phyloP scores from a whole-genome alignment of 1,140 invertebrate genomes.

The Lanistes nyassanus region DNA sequence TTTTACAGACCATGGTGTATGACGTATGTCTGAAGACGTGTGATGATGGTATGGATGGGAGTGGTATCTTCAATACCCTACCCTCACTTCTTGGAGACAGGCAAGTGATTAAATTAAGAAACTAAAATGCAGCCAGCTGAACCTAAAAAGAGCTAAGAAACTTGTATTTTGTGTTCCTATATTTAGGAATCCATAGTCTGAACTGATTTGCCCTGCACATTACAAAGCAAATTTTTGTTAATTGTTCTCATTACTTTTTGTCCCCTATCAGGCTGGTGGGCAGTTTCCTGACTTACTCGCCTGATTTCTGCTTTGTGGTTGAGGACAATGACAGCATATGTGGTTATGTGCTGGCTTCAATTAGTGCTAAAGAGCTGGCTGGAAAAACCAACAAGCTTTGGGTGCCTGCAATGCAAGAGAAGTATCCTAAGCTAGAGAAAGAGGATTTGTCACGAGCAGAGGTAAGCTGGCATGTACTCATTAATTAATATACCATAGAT shows the following conservation, averaged over 20 bases:
- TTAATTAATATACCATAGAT: too few species aligned
- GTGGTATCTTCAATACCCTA: constrained; percentile 74
- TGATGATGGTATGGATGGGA: constrained; percentile 79
- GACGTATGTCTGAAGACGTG: constrained; percentile 77
- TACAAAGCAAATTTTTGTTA: background rate
- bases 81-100: constrained; percentile 79
- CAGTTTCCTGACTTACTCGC: constrained; percentile 80
- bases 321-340: constrained; percentile 80
- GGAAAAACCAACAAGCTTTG: constrained; percentile 79
- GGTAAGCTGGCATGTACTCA: constrained; percentile 40
- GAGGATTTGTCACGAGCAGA: constrained; percentile 57
- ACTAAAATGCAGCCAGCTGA: background rate
- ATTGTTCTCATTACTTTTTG: background rate
- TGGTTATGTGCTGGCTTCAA: constrained; percentile 85
- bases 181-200: too few species aligned
- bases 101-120: constrained; percentile 57
- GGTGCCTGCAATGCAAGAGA: constrained; percentile 85
- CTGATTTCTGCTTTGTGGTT: constrained; percentile 89
- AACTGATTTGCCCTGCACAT: background rate
- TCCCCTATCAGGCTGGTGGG: constrained; percentile 75
- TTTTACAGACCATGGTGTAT: constrained; percentile 71
- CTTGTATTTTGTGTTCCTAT: background rate
- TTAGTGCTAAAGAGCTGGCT: constrained; percentile 83
- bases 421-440: constrained; percentile 77
- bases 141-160: background rate